Evolutionary conservation across 1,140 invertebrate genomes (phyloP), one percentile per base, ranked within the genome.

Genomic region (Ips typographus): DNA sequence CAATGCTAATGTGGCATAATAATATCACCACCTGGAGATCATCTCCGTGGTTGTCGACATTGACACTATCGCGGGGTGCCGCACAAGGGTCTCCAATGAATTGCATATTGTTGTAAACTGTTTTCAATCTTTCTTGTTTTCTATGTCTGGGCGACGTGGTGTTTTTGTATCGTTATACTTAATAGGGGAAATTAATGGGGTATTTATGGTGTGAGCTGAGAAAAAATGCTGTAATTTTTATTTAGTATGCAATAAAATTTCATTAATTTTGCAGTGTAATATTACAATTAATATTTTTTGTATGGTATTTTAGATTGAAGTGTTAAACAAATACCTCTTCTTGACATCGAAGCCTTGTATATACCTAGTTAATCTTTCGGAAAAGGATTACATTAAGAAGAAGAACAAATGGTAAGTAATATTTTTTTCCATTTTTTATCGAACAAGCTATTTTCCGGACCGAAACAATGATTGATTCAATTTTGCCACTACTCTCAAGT

Each of bases 291-390:
- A 22, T 22, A 22, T 22, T 22, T 22, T 22, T 22, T 22, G 22
- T 22, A 22, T 22, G 22, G 22, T 22, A 22, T 83, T 89, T 68
- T 83, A 98, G 95, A 98, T 99, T 82, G 97, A 99, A 83, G 83
- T 96, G 37, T 83, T 99, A 47, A 99, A 99, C 80, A 96, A 96
- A 82, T 92, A 99, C 82, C 83, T 99, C 64, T 97, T 99, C 78
- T 83, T 99, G 37, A 99, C 98, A n/a, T 93, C 96, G 0, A 99
- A 99, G 81, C 98, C 98, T 3, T 92, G 95, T 53, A 92, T 99
- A 76, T 99, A 99, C 82, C 83, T 99, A 61, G 91, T 99, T 0
- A 99, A 99, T 83, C 84, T 99, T 49, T 95, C 96, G 0, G 96
- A 99, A 81, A 98, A 96, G 81, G 98, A 99, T 83, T 99, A 96